Evolutionary conservation across 2,888 invertebrate species (phyloP), one percentile per base, ranked within the genome.

Genomic region (Dione vanillae): DNA sequence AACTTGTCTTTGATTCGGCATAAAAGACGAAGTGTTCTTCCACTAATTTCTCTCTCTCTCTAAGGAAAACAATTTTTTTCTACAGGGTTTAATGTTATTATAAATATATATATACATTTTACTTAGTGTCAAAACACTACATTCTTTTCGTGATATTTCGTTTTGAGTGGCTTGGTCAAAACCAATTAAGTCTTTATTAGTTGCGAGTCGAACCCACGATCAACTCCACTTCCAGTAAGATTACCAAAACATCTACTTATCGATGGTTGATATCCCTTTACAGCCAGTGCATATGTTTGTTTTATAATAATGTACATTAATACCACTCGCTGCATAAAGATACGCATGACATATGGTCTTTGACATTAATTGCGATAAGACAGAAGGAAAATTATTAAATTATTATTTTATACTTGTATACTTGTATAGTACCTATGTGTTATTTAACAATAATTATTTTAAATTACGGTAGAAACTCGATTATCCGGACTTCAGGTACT

Each of bases 351-450:
- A 20, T 61, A 27, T 61, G 61, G 45, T 45, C 43, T 61, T 45
- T 45, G 45, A 61, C 61, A 61, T 61, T 61, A 43, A 45, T 0
- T 9, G 14, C 45, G 61, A 61, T 43, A 61, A 61, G 16, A 35
- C 43, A n/a, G 35, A n/a, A 61, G 61, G 61, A 61, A 61, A 45
- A 61, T 61, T 27, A 45, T n/a, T n/a, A 27, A 61, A 45, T 61
- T 45, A 43, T 45, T 27, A 59, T 43, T 14, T 43, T 19, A 41
- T 59, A 59, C 41, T 41, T 9, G 14, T 41, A 59, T 59, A 59
- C 27, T 43, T 35, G 6, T 45, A n/a, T 45, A 14, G 14, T 43
- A 43, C 20, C 19, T 49, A 11, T 16, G 19, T 27, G 9, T 11
- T 41, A 20, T 59, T 2, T 59, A 8, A 58, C 14, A 8, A 41